Evolutionary conservation across 2,113 vertebrate species (phyloP).

Genomic region (Gila orcuttii): DNA sequence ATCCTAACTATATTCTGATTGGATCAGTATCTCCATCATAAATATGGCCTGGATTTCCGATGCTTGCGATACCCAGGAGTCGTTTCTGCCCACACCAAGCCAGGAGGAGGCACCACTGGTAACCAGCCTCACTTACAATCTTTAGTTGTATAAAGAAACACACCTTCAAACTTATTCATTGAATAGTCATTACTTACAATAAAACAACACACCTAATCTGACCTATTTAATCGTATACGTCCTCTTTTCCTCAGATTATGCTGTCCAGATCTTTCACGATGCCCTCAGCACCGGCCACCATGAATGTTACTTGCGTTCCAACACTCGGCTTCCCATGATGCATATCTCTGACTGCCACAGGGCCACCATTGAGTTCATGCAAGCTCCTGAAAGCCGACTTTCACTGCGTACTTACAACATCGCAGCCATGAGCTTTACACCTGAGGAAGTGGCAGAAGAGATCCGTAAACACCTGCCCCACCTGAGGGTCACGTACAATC

Average conservation of each 20-base stretch:
- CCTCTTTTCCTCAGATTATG: constrained; percentile 71
- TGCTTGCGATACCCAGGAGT: constrained; percentile 79
- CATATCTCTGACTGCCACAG: constrained; percentile 79
- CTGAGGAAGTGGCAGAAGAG: constrained; percentile 75
- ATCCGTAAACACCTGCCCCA: constrained; percentile 77
- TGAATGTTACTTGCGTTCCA: constrained; percentile 75
- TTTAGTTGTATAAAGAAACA: not conserved
- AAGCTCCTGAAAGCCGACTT: constrained; percentile 72
- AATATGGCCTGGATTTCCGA: constrained; percentile 79
- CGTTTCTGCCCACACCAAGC: constrained; percentile 73
- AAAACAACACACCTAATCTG: not conserved
- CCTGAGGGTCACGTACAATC: constrained; percentile 76
- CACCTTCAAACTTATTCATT: not conserved
- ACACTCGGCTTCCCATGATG: constrained; percentile 82
- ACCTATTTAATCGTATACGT: not conserved
- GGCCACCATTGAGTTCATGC: constrained; percentile 79
- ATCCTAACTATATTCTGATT: constrained; percentile 41
- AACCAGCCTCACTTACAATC: constrained; percentile 12
- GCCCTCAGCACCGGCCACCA: constrained; percentile 75
- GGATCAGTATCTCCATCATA: constrained; percentile 78
- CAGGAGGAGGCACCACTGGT: constrained; percentile 80
- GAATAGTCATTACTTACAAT: not conserved
- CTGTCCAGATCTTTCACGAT: constrained; percentile 79
- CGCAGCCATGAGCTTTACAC: constrained; percentile 79
- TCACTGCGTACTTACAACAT: constrained; percentile 80